Percentiles rank a stretch among this genome's conserved stretches.
These are phyloP conservation scores for Atta cephalotes DNA, from an alignment of 1,140 invertebrate species.

Conservation along the genomic window DNA sequence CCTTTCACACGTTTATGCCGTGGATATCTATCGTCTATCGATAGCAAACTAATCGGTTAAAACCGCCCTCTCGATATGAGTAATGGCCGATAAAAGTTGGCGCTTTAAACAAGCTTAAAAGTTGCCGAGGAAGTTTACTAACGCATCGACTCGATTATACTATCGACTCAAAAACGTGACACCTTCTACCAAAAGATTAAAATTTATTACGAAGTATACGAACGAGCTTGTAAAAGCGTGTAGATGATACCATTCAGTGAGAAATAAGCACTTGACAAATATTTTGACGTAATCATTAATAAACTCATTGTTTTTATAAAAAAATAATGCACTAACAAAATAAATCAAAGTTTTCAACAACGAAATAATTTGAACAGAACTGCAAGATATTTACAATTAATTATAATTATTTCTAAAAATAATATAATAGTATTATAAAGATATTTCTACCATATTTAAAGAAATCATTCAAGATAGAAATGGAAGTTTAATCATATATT, in stretches of 20 bases:
- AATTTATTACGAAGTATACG: constrained; percentile 46
- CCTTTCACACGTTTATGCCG: neutral
- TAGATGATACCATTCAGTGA: neutral
- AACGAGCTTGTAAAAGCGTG: constrained; percentile 1
- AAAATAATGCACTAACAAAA: neutral
- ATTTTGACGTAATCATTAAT: neutral
- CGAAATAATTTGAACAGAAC: neutral
- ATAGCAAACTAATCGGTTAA: constrained; percentile 55
- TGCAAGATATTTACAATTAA: neutral
- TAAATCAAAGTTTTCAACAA: neutral
- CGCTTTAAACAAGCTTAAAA: constrained; percentile 55
- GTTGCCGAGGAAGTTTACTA: constrained; percentile 43
- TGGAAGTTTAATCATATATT: neutral
- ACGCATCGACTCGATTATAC: constrained; percentile 32
- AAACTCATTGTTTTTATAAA: neutral
- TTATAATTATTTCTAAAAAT: neutral
- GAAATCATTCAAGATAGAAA: neutral
- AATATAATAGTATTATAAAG: neutral
- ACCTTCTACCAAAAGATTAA: constrained; percentile 31
- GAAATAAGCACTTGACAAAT: constrained; percentile 12
- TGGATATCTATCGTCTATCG: constrained; percentile 24
- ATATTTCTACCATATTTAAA: neutral
- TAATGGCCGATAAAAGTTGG: constrained; percentile 58
- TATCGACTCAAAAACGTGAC: constrained; percentile 32
- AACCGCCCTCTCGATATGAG: constrained; percentile 35